These are phyloP conservation scores for Hesperophylax magnus DNA, from an alignment of 1,140 invertebrate species.

Conservation along the genomic window DNA sequence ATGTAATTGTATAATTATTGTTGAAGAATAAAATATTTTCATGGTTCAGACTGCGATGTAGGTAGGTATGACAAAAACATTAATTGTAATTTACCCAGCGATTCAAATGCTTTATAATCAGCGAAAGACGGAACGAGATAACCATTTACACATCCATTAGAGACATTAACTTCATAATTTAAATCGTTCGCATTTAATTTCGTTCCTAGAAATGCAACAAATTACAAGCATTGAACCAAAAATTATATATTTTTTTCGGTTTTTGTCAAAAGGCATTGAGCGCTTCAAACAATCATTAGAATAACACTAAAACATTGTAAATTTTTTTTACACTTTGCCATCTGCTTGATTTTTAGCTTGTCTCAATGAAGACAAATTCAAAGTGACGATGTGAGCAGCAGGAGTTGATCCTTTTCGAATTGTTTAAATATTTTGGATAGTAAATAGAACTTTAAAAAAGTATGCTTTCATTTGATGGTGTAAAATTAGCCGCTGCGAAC, in stretches of 20 bases:
- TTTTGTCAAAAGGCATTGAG: neutral
- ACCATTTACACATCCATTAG: conserved; percentile 30
- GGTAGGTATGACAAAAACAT: neutral
- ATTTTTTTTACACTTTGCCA: neutral
- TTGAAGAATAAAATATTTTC: no score
- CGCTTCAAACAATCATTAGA: neutral
- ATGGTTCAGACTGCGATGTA: no score
- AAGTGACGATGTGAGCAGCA: conserved; percentile 22
- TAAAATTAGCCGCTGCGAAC: neutral
- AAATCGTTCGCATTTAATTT: neutral
- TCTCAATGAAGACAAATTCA: neutral
- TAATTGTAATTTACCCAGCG: conserved; percentile 8
- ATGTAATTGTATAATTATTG: no score
- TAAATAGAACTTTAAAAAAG: neutral
- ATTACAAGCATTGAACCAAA: neutral
- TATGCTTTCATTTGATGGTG: neutral
- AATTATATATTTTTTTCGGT: neutral
- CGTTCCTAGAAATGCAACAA: neutral
- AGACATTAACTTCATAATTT: conserved; percentile 35
- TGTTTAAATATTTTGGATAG: neutral
- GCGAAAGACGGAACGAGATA: neutral
- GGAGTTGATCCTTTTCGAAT: neutral
- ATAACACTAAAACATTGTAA: no score
- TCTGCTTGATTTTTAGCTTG: neutral
- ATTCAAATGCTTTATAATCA: conserved; percentile 16